A percentile compares a stretch with the other conserved stretches of the same genome.
Conservation (phyloP, 2,113 vertebrate genomes). For the pig (Sus scrofa) region DNA sequence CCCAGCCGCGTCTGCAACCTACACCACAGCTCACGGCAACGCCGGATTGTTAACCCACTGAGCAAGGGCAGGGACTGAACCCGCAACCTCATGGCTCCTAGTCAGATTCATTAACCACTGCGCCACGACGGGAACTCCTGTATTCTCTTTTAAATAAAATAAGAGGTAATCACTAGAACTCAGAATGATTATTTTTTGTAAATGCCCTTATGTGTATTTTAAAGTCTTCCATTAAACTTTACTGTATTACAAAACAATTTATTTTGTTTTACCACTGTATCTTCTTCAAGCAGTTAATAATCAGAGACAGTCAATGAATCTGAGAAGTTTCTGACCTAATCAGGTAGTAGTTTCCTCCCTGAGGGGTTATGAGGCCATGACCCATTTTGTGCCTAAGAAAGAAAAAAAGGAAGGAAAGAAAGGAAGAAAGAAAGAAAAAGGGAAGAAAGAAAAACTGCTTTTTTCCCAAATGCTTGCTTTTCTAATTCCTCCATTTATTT, state of each 20-base stretch:
- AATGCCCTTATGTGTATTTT: not conserved
- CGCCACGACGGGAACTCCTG: too few species aligned
- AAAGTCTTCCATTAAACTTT: not conserved
- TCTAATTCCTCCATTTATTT: constrained; percentile 47
- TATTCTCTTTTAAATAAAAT: constrained; percentile 24
- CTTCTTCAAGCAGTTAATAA: not conserved
- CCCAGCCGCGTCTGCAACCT: too few species aligned
- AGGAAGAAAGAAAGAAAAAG: not conserved
- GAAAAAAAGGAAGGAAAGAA: too few species aligned
- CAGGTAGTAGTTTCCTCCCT: not conserved
- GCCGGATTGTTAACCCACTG: too few species aligned
- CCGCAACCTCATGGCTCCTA: too few species aligned
- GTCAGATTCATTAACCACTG: too few species aligned
- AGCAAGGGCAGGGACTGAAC: too few species aligned
- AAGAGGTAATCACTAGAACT: not conserved
- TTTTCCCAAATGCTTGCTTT: constrained; percentile 36
- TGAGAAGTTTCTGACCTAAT: not conserved
- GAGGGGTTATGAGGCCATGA: not conserved
- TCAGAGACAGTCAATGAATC: not conserved
- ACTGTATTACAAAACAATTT: not conserved
- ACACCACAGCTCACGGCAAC: too few species aligned
- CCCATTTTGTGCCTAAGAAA: not conserved
- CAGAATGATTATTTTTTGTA: not conserved
- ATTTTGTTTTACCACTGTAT: not conserved
- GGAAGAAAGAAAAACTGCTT: not conserved